These are phyloP conservation scores for Sebastes melanostomus DNA, from an alignment of 2,797 vertebrate species.

Conservation along the genomic window DNA sequence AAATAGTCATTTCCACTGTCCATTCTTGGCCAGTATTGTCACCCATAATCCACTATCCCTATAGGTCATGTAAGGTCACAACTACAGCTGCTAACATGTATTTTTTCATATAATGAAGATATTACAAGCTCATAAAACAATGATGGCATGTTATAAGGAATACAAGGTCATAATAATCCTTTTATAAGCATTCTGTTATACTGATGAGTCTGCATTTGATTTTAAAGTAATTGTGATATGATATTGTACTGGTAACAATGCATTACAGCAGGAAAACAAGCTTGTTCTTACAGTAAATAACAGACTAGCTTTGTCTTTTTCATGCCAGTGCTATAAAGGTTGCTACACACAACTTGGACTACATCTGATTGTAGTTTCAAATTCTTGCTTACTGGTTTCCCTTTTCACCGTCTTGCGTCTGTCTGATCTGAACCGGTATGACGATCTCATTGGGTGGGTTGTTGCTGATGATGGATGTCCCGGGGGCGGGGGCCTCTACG, in stretches of 20 bases:
- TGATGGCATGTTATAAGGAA: not conserved
- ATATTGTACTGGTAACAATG: not conserved
- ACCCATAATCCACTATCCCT: not conserved
- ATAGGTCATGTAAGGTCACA: not conserved
- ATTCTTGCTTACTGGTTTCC: conserved; percentile 21
- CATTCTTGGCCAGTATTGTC: not conserved
- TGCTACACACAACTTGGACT: not conserved
- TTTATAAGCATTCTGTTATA: not conserved
- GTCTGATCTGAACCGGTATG: conserved; percentile 78
- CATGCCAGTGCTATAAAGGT: conserved; percentile 4
- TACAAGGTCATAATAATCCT: not conserved
- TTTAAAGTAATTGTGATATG: not conserved
- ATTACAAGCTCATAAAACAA: not conserved
- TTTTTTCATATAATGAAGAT: not conserved
- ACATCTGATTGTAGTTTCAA: not conserved
- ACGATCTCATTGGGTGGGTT: conserved; percentile 59
- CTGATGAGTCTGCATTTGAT: not conserved
- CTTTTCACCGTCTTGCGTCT: conserved; percentile 52
- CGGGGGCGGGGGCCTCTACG: conserved; percentile 73
- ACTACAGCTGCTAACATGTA: not conserved
- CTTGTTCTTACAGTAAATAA: conserved; percentile 1
- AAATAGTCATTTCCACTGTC: not conserved
- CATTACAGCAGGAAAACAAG: not conserved
- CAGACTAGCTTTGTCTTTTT: not conserved
- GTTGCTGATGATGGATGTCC: conserved; percentile 26